These are phyloP conservation scores for Pecten maximus DNA, from an alignment of 2,888 invertebrate species.

Conservation along the genomic window DNA sequence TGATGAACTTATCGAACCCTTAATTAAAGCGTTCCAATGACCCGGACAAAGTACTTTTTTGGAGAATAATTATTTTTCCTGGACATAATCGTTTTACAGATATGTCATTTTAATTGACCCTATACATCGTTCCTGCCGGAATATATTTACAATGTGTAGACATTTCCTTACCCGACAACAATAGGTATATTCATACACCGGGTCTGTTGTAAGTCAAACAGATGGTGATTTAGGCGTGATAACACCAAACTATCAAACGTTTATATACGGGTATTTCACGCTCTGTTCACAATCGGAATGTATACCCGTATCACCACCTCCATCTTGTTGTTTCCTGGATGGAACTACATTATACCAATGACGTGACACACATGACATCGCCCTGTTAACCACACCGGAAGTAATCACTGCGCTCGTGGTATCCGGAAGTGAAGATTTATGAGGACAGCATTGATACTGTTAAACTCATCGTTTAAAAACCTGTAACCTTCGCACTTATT, in stretches of 20 bases:
- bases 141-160: neutral
- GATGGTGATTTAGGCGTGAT: neutral
- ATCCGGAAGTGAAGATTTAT: neutral
- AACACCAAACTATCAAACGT: neutral
- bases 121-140: neutral
- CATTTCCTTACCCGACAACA: neutral
- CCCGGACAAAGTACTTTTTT: neutral
- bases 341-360: neutral
- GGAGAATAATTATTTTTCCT: neutral
- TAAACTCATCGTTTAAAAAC: neutral
- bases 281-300: neutral
- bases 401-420: constrained; percentile 15
- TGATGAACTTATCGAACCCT: neutral
- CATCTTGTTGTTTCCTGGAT: constrained; percentile 9
- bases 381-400: constrained; percentile 23
- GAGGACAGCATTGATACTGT: neutral
- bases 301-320: neutral
- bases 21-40: neutral
- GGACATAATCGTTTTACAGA: neutral
- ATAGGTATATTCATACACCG: neutral
- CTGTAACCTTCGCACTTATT: neutral
- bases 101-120: neutral
- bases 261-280: constrained; percentile 18
- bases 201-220: neutral
- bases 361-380: constrained; percentile 13